Conservation (phyloP, 2,113 vertebrate species). For the Stegastes partitus region DNA sequence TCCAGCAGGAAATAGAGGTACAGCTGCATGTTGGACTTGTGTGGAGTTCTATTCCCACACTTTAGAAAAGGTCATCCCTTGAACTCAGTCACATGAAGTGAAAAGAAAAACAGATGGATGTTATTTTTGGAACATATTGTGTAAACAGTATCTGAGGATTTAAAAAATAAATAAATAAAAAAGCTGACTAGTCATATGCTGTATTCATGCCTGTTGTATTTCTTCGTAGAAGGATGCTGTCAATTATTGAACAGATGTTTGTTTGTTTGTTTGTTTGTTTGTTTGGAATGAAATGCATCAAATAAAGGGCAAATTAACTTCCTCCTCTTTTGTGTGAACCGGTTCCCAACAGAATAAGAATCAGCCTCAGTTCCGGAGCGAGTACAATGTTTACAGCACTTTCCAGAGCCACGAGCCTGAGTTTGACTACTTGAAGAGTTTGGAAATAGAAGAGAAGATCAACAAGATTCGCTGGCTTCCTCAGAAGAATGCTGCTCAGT, state of each 20-base stretch:
- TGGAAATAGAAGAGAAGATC: slow-evolving; percentile 99
- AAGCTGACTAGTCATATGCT: neutral
- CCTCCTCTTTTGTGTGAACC: neutral
- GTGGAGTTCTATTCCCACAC: neutral
- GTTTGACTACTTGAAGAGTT: slow-evolving; percentile 99
- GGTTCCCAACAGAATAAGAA: slow-evolving; percentile 90
- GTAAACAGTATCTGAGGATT: neutral
- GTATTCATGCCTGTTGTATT: neutral
- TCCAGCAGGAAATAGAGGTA: slow-evolving; percentile 98
- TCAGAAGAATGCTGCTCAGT: slow-evolving; percentile 98
- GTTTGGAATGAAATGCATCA: neutral
- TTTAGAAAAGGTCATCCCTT: neutral
- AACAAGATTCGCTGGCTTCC: slow-evolving; percentile 99
- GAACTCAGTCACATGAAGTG: neutral
- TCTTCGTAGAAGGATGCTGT: neutral
- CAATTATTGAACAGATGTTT: neutral
- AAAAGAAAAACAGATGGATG: neutral
- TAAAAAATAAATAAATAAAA: too few relatives aligned
- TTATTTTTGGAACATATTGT: neutral
- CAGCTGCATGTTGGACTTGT: slow-evolving; percentile 15
- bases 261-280: neutral
- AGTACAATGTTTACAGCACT: slow-evolving; percentile 99
- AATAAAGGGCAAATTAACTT: neutral
- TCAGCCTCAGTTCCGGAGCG: slow-evolving; percentile 94
- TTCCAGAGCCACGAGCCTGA: slow-evolving; percentile 99